phyloP scores from a whole-genome alignment of 2,797 vertebrate genomes.

The Melanotaenia boesemani region DNA sequence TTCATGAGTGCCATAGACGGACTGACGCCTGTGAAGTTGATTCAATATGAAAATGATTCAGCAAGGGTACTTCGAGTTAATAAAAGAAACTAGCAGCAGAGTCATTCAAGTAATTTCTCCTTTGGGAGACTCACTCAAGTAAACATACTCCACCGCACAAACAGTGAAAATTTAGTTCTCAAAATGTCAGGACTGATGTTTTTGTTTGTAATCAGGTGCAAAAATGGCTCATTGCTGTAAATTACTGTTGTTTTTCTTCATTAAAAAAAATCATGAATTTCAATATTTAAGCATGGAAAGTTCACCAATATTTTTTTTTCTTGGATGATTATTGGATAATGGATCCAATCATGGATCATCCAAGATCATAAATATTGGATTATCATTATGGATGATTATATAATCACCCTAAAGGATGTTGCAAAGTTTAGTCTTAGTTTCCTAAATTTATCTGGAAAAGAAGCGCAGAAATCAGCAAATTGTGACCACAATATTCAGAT shows the following conservation, averaged over 20 bases:
- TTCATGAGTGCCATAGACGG: slow-evolving; percentile 24
- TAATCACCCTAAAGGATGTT: not conserved
- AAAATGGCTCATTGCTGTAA: not conserved
- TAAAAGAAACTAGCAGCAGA: slow-evolving; percentile 25
- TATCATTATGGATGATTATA: not conserved
- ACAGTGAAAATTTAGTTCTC: not conserved
- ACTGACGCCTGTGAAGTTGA: slow-evolving; percentile 25
- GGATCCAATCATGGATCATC: too few species aligned
- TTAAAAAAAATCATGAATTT: not conserved
- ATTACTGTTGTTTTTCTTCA: not conserved
- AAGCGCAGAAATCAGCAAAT: not conserved
- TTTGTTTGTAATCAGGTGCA: not conserved
- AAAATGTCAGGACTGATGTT: not conserved
- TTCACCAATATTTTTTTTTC: too few species aligned
- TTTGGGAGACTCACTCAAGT: slow-evolving; percentile 5
- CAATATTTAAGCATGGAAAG: not conserved
- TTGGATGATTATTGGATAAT: too few species aligned
- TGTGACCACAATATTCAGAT: not conserved
- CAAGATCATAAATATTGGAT: too few species aligned
- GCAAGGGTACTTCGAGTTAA: slow-evolving; percentile 6
- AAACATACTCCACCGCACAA: slow-evolving; percentile 1
- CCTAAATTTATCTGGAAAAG: not conserved
- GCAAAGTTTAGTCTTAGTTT: not conserved
- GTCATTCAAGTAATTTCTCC: slow-evolving; percentile 16
- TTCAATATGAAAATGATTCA: slow-evolving; percentile 31